These are phyloP conservation scores for Pocillopora damicornis DNA, from an alignment of 64 coral and sea anemone genomes.

Conservation along the genomic window DNA sequence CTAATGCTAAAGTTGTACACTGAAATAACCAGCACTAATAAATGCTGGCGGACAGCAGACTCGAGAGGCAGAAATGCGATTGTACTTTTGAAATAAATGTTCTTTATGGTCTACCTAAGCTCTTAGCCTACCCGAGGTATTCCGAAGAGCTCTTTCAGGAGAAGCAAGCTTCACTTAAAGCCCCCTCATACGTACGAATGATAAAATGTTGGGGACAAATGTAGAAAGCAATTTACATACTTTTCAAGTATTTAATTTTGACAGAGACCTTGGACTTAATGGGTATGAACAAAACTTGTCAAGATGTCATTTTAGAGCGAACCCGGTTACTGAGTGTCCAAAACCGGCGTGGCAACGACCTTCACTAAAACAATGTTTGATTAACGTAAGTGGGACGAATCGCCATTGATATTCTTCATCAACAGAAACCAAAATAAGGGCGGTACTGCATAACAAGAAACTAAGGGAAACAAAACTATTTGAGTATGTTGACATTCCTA, in stretches of 20 bases:
- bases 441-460: background rate
- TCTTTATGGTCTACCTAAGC: too few species aligned
- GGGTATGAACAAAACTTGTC: background rate
- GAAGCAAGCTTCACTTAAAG: background rate
- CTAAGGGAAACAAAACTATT: constrained; percentile 24
- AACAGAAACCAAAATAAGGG: background rate
- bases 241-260: constrained; percentile 8
- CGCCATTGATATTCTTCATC: background rate
- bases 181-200: background rate
- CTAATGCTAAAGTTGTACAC: too few species aligned
- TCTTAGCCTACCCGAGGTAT: too few species aligned
- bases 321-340: background rate
- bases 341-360: background rate
- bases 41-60: too few species aligned
- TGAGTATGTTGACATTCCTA: constrained; percentile 8
- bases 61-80: too few species aligned
- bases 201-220: background rate
- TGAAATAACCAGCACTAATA: too few species aligned
- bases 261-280: background rate
- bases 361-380: background rate
- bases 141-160: too few species aligned
- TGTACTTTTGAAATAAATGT: too few species aligned
- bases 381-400: background rate
- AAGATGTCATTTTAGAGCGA: background rate
- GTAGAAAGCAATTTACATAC: background rate